Evolutionary conservation across 2,797 vertebrate species (phyloP), one percentile per base, ranked within the genome.

Genomic region (Takifugu ocellatus): DNA sequence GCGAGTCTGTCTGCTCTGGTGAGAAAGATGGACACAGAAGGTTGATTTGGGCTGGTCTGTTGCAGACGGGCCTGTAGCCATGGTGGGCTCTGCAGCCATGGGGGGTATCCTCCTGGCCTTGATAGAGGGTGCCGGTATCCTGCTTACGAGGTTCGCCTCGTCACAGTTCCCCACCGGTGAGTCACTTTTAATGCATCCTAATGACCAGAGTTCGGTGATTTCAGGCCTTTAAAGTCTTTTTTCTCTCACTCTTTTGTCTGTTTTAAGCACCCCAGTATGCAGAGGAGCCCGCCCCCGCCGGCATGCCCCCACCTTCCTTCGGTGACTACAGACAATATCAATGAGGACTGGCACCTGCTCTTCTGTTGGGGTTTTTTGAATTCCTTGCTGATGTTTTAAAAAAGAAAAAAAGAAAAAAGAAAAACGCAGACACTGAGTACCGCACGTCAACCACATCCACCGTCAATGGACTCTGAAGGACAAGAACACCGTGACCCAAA

Each of bases 31-130:
- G 3, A 11, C 39, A 7, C n/a, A 10, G 42, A 33, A 14, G 3
- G 17, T 49, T 27, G 27, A 48, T 36, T 10, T 15, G 25, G 56
- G 31, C 4, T 70, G 21, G 48, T 72, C 49, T 0, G 66, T 5
- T 36, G 52, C 57, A 99, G 97, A 97, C 56, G 96, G 97, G 44
- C 94, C 97, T 0, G 88, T 98, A 51, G 96, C 96, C 73, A 99
- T 99, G 96, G 89, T 96, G 0, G 97, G 97, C 24, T 99, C 97
- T 25, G 97, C 96, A 0, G 94, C 95, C 0, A 96, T 99, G 96
- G 97, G 97, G 42, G 97, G 97, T 24, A 93, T 99, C 72, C 91
- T 99, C 47, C 89, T 99, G 61, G 96, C 95, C 3, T 89, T 99
- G 66, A 99, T 99, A 31, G 97, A 98, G 87, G 97, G 97, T 8